Evolutionary conservation across 2,113 vertebrate genomes (phyloP).

Genomic region (Rhea americana): DNA sequence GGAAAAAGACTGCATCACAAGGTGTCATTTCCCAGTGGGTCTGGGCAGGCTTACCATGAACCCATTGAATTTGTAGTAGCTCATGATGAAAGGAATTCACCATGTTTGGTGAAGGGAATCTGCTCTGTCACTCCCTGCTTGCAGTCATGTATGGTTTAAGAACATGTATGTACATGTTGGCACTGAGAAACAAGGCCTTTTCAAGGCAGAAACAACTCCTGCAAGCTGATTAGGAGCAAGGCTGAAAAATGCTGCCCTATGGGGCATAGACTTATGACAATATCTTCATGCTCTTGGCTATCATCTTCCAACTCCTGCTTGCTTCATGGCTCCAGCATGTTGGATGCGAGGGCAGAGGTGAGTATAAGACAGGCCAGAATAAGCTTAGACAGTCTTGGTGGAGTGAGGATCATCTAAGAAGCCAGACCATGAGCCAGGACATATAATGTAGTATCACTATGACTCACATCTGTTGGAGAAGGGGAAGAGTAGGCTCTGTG

Average conservation of each 20-base stretch:
- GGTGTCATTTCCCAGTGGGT: rapidly evolving
- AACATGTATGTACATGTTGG: rapidly evolving
- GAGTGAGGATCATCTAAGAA: not conserved
- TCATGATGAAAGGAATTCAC: not conserved
- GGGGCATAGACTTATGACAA: not conserved
- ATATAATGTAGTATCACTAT: rapidly evolving
- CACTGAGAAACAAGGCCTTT: not conserved
- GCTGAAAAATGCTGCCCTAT: not conserved
- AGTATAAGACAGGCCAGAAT: no score
- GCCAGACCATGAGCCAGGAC: not conserved
- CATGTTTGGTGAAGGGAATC: rapidly evolving
- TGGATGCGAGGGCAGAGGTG: no score
- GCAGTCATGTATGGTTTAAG: not conserved
- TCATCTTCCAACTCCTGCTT: not conserved
- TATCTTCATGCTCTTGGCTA: not conserved
- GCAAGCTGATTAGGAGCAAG: not conserved
- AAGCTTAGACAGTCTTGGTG: not conserved
- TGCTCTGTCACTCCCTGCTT: not conserved
- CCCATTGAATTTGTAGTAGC: not conserved
- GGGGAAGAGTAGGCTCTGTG: not conserved
- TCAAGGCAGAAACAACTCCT: not conserved
- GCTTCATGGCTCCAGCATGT: not conserved
- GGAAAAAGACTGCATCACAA: not conserved
- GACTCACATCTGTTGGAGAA: not conserved
- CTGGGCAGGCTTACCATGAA: not conserved